phyloP scores from a whole-genome alignment of 2,888 invertebrate genomes.

The Serripes groenlandicus region DNA sequence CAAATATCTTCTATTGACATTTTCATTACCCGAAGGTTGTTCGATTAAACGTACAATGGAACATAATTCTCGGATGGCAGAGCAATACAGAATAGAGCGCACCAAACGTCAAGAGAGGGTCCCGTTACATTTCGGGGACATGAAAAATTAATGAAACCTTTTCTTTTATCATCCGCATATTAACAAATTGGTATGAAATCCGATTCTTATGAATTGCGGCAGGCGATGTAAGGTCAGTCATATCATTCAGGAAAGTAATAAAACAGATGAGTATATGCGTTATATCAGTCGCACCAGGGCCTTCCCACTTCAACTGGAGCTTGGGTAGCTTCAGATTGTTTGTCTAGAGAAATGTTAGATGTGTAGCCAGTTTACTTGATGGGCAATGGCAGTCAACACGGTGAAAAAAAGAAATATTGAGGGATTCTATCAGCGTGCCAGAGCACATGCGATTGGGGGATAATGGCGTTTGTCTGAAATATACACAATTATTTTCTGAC shows the following conservation, averaged over 20 bases:
- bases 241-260: too few species aligned
- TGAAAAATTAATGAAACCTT: constrained; percentile 26
- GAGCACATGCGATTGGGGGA: constrained; percentile 20
- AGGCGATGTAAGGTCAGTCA: too few species aligned
- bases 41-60: constrained; percentile 12
- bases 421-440: too few species aligned
- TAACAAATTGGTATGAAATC: constrained; percentile 34
- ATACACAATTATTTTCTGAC: constrained; percentile 19
- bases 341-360: too few species aligned
- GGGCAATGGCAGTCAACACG: too few species aligned
- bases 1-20: constrained; percentile 18
- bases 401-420: too few species aligned
- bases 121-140: constrained; percentile 20
- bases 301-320: too few species aligned
- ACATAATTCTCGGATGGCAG: constrained; percentile 17
- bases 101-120: background rate
- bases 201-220: too few species aligned
- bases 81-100: constrained; percentile 13
- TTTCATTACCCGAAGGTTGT: constrained; percentile 21
- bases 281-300: too few species aligned
- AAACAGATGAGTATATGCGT: too few species aligned
- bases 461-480: constrained; percentile 21
- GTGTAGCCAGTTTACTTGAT: too few species aligned
- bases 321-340: too few species aligned
- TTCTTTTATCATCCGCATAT: constrained; percentile 15